A percentile compares a stretch with the other conserved stretches of the same genome.
Conservation (phyloP, 2,797 vertebrate genomes). For the Coregonus suidteri region DNA sequence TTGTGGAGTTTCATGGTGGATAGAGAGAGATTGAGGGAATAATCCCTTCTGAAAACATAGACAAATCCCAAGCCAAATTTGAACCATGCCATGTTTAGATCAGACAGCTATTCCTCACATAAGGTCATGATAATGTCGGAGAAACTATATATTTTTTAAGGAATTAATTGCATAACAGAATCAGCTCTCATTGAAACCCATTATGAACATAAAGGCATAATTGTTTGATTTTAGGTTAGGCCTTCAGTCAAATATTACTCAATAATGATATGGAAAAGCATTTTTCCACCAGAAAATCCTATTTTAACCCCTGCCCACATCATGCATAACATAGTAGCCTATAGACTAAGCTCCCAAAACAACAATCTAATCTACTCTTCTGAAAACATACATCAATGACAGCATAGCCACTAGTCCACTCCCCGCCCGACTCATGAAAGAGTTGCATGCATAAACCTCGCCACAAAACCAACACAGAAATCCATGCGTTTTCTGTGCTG, state of each 20-base stretch:
- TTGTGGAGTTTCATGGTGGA: slow-evolving; percentile 29
- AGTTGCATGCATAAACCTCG: slow-evolving; percentile 28
- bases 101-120: slow-evolving; percentile 44
- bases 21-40: slow-evolving; percentile 28
- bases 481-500: slow-evolving; percentile 1
- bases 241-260: no score
- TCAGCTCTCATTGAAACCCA: background rate
- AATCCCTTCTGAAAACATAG: background rate
- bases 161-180: slow-evolving; percentile 30
- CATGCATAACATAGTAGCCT: background rate
- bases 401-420: background rate
- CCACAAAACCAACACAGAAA: background rate
- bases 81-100: slow-evolving; percentile 39
- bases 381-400: no score
- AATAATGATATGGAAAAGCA: no score
- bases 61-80: slow-evolving; percentile 22
- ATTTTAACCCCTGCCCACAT: background rate
- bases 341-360: background rate
- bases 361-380: background rate
- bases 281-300: no score
- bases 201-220: no score
- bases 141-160: slow-evolving; percentile 53
- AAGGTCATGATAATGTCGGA: background rate
- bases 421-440: background rate
- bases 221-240: no score